phyloP scores from a whole-genome alignment of 2,797 vertebrate genomes.

The Argentina silus region DNA sequence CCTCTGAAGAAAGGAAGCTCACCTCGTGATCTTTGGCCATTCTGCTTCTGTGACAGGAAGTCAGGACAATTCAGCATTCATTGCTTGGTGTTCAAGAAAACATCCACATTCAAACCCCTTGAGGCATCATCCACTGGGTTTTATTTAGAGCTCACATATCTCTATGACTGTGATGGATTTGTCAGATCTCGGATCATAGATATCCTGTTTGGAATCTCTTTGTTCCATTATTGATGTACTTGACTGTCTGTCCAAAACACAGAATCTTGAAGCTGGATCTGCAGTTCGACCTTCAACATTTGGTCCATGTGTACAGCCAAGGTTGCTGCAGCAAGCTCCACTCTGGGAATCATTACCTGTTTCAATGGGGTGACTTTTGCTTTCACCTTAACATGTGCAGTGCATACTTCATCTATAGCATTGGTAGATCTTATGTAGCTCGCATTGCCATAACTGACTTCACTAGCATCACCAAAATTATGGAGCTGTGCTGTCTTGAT shows the following conservation, averaged over 20 bases:
- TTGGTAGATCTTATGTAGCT: not conserved
- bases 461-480: slow-evolving; percentile 16
- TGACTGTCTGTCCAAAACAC: slow-evolving; percentile 14
- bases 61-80: slow-evolving; percentile 27
- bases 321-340: slow-evolving; percentile 11
- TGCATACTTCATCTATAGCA: not conserved
- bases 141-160: not conserved
- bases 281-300: slow-evolving; percentile 11
- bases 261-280: slow-evolving; percentile 5
- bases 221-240: slow-evolving; percentile 10
- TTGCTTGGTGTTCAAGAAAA: slow-evolving; percentile 15
- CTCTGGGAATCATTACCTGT: slow-evolving; percentile 18
- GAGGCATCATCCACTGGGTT: slow-evolving; percentile 26
- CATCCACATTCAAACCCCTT: slow-evolving; percentile 8
- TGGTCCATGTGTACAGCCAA: slow-evolving; percentile 14
- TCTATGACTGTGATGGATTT: not conserved
- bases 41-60: slow-evolving; percentile 16
- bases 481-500: slow-evolving; percentile 3
- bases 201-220: slow-evolving; percentile 12
- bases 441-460: slow-evolving; percentile 1
- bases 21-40: not conserved
- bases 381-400: slow-evolving; percentile 2
- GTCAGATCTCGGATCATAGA: slow-evolving; percentile 1
- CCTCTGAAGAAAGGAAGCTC: not conserved
- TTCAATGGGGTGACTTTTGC: not conserved